Base-by-base conservation (phyloP, 64 coral and sea anemone genomes). In the Acropora tenuis region DNA sequence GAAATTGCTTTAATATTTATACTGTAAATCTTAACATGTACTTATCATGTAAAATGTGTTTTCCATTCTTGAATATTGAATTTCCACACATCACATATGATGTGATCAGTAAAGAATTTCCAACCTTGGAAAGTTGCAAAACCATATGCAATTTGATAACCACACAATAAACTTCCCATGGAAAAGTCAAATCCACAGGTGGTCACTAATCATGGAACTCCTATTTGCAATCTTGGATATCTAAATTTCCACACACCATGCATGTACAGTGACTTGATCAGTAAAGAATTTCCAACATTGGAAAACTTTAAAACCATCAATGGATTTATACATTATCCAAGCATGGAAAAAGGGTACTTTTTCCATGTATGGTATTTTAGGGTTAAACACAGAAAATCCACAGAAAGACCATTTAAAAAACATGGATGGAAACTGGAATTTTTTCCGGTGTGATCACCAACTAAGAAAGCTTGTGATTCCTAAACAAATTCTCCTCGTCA, bases 331-430 rank as follows among this genome's bases (percentile, higher is more conserved):
- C 46, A 87, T 50, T 69, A 88, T 43, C 73, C 86, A 88, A 75
- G 57, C 17, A 30, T 88, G 86, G 86, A 78, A 88, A 88, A 88
- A 78, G 72, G 47, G 73, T 76, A 88, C 86, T 88, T 88, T 88
- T 88, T 88, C 71, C 86, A 88, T 47, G 40, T 16, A 1, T 88
- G 73, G 74, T 76, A 75, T 76, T 78, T 77, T 88, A 60, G 53
- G 17, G 72, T 75, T 75, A 77, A 88, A 73, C 85, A 74, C 69
- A 75, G 65, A 41, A 87, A 87, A 87, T 75, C 85, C 86, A 77
- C 55, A 59, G 41, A 77, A 88, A 88, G 58, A 55, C 86, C 86
- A 88, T 75, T 4, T 46, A 58, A 59, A 58, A 88, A 40, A 49
- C 86, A 88, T 75, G 74, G 44, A 77, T 88, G 86, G 86, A 88